Percentiles rank a stretch among this genome's conserved stretches.
Evolutionary conservation across 2,113 vertebrate species (phyloP).

Genomic region (Tragelaphus scriptus): DNA sequence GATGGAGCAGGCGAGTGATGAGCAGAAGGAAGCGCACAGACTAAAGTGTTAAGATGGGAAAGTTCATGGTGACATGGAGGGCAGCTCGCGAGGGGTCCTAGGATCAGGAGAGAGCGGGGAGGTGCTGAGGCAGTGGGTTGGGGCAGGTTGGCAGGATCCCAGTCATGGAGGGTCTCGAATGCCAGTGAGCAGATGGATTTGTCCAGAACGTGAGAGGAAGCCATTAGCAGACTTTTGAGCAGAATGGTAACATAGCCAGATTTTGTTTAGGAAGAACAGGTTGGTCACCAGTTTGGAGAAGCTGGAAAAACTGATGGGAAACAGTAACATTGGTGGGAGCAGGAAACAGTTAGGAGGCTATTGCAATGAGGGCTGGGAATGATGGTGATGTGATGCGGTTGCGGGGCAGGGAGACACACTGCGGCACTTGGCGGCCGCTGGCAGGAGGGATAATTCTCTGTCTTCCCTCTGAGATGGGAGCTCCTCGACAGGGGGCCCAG

Average conservation of each 20-base stretch:
- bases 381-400: background rate
- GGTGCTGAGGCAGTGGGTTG: background rate
- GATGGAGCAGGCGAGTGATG: background rate
- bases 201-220: background rate
- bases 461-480: background rate
- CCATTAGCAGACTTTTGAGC: background rate
- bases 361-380: background rate
- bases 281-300: background rate
- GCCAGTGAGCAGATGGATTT: background rate
- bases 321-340: no score
- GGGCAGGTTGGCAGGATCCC: background rate
- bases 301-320: background rate
- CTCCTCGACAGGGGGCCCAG: background rate
- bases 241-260: background rate
- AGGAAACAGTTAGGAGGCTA: background rate
- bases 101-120: no score
- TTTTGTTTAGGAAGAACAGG: background rate
- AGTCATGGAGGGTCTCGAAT: background rate
- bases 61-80: background rate
- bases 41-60: background rate
- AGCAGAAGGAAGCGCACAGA: background rate
- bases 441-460: background rate
- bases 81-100: background rate
- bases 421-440: background rate
- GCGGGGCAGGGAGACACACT: background rate